These are phyloP conservation scores for Tetraodon nigroviridis DNA, from an alignment of 2,113 vertebrate species.

Conservation along the genomic window DNA sequence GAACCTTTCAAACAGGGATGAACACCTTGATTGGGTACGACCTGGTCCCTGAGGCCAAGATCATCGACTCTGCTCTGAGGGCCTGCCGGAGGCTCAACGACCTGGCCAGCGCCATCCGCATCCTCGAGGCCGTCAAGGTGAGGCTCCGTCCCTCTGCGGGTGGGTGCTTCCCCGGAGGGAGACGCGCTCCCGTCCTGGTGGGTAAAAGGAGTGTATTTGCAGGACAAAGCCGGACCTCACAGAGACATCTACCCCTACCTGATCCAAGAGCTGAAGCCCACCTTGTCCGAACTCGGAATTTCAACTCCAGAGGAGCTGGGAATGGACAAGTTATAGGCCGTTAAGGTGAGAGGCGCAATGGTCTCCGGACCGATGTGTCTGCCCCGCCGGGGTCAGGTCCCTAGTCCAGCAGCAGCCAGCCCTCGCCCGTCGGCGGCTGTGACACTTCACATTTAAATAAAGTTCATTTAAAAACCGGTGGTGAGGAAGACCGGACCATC, in stretches of 20 bases:
- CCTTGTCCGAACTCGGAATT: constrained; percentile 91
- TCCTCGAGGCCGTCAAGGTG: constrained; percentile 94
- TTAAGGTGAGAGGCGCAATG: constrained; percentile 33
- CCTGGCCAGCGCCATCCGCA: constrained; percentile 93
- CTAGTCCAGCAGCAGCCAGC: no score
- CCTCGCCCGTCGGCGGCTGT: no score
- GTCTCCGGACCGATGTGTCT: background rate
- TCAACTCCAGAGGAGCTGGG: constrained; percentile 95
- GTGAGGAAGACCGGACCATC: no score
- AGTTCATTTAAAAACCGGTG: no score
- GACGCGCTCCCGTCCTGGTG: no score
- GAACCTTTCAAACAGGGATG: constrained; percentile 74
- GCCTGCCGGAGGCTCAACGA: constrained; percentile 93
- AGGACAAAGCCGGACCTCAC: constrained; percentile 94
- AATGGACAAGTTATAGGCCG: constrained; percentile 82
- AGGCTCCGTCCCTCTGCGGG: constrained; percentile 32
- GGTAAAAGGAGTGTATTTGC: background rate
- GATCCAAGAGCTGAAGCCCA: constrained; percentile 92
- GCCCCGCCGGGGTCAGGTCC: no score
- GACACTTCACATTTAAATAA: no score
- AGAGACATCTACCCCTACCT: constrained; percentile 97
- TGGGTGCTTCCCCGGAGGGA: no score
- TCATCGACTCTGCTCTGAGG: constrained; percentile 89
- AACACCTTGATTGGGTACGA: constrained; percentile 93
- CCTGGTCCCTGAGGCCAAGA: constrained; percentile 94